phyloP scores from a whole-genome alignment of 2,113 vertebrate species.

The Taurulus bubalis region DNA sequence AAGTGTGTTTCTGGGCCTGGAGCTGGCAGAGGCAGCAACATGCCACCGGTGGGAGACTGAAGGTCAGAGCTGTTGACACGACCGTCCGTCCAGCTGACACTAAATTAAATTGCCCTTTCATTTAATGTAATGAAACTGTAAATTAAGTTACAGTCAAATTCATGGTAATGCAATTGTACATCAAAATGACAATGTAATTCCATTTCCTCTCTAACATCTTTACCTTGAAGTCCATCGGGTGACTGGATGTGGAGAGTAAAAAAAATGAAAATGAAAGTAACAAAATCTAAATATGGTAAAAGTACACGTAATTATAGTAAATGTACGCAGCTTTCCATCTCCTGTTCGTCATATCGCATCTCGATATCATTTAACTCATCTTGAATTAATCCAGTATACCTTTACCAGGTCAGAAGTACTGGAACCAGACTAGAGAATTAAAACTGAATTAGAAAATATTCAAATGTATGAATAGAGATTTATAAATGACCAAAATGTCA shows the following conservation, averaged over 20 bases:
- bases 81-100: constrained; percentile 57
- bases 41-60: constrained; percentile 35
- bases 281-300: not conserved
- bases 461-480: no score
- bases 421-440: no score
- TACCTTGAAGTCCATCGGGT: not conserved
- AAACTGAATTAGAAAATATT: no score
- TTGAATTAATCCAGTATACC: not conserved
- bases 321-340: not conserved
- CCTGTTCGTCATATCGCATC: not conserved
- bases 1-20: constrained; percentile 29
- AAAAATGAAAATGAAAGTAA: not conserved
- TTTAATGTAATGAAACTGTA: constrained; percentile 3
- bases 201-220: constrained; percentile 2
- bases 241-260: not conserved
- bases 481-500: not conserved
- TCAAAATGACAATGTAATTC: not conserved
- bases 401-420: not conserved
- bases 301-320: not conserved
- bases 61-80: constrained; percentile 37
- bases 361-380: not conserved
- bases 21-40: constrained; percentile 3
- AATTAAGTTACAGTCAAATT: constrained; percentile 33
- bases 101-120: constrained; percentile 27
- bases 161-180: constrained; percentile 19